phyloP scores from a whole-genome alignment of 1,140 invertebrate genomes.

The Drosophila pachea region DNA sequence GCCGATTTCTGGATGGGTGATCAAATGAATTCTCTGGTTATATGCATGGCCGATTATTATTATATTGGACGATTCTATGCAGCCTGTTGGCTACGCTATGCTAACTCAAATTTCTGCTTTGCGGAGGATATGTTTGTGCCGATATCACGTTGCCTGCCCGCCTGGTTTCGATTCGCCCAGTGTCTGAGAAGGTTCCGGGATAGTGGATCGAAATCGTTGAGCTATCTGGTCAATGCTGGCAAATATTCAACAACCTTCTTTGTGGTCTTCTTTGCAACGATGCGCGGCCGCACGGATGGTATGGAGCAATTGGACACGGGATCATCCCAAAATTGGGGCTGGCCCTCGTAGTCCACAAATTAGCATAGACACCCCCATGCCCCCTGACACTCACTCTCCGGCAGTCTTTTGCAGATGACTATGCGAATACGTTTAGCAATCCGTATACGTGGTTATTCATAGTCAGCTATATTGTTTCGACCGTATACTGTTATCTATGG shows the following conservation, averaged over 20 bases:
- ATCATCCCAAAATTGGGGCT: no score
- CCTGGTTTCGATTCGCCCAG: conserved; percentile 93
- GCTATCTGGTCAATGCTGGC: conserved; percentile 88
- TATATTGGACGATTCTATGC: conserved; percentile 85
- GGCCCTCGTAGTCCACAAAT: no score
- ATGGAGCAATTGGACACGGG: no score
- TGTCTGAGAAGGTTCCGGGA: conserved; percentile 87
- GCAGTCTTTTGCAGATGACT: conserved; percentile 80
- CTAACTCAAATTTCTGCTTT: conserved; percentile 70
- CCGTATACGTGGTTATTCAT: conserved; percentile 90
- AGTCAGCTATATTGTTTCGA: conserved; percentile 85
- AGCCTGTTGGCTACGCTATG: conserved; percentile 79
- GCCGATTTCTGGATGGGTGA: conserved; percentile 97
- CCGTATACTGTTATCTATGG: conserved; percentile 93
- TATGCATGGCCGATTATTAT: conserved; percentile 89
- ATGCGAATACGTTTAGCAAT: conserved; percentile 82
- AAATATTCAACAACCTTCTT: conserved; percentile 92
- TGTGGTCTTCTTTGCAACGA: conserved; percentile 82
- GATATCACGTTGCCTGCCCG: conserved; percentile 87
- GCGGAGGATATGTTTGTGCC: conserved; percentile 74
- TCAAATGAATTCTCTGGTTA: conserved; percentile 90
- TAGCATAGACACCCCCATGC: no score
- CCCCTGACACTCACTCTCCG: conserved; percentile 30
- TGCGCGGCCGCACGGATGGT: conserved; percentile 53
- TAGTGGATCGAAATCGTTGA: conserved; percentile 82